Base-by-base conservation (phyloP, 2,113 vertebrate genomes). In the Nothoprocta perdicaria region DNA sequence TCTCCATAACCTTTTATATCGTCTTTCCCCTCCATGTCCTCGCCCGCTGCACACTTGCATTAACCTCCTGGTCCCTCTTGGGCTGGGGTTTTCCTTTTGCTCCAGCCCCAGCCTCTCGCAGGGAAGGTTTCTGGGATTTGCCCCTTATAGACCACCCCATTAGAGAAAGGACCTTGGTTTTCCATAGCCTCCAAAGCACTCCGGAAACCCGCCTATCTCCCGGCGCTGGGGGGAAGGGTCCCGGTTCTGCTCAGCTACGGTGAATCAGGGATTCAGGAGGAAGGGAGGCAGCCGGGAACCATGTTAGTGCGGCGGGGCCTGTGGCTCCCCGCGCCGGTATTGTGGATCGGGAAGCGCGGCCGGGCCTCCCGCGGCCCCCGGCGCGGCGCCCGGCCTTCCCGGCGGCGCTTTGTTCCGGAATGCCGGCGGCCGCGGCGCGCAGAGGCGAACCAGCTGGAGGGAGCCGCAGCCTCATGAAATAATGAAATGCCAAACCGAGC, bases 401-500 rank as follows among this genome's bases (percentile, higher is more conserved):
- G 52, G 26, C 10, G 0, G 61, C 80, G 94, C 94, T 95, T 96
- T 95, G 97, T 96, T 94, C 69, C 95, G 97, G 97, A 97, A 97
- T 97, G 97, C 96, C 82, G 96, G 97, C 95, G 96, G 93, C 94
- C 93, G 83, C 75, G 52, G 95, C n/a, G 91, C 96, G 95, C 97
- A 95, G 97, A 97, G 97, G 97, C 95, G 94, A 98, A 97, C 97
- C 97, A 98, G 97, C 97, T 98, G 97, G 97, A 98, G 97, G 98
- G 97, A 97, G 97, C 97, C 67, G 96, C 97, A 97, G 97, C 95
- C 97, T 97, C 97, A 97, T 96, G 94, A 96, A 98, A 98, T 97
- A 98, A 98, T 97, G 97, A 98, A 98, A 98, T 98, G 98, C 97
- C 98, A 98, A 97, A 97, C 97, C 97, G 96, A 97, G 94, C 97